Percentiles rank a stretch among this genome's conserved stretches.
These are phyloP conservation scores for Silvanus unidentatus DNA, from an alignment of 2,888 invertebrate genomes.

Conservation along the genomic window DNA sequence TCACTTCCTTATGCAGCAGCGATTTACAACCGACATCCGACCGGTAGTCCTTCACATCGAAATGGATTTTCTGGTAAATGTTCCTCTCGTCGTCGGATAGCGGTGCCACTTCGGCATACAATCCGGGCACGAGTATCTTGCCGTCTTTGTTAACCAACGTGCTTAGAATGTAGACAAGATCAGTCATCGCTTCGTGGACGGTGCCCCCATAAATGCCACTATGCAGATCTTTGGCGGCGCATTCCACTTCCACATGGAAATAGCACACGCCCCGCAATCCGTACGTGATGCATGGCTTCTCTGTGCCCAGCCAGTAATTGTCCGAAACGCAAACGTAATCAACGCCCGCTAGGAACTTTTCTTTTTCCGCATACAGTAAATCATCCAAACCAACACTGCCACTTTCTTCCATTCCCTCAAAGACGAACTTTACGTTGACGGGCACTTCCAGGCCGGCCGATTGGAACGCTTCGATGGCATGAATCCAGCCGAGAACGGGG, in stretches of 20 bases:
- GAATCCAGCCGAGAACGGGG: constrained; percentile 90
- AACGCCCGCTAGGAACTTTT: constrained; percentile 71
- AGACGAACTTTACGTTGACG: constrained; percentile 77
- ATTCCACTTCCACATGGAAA: constrained; percentile 79
- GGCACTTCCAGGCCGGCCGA: constrained; percentile 55
- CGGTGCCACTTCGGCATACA: constrained; percentile 74
- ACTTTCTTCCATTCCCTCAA: constrained; percentile 98
- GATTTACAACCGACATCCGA: constrained; percentile 61
- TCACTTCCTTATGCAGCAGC: constrained; percentile 72
- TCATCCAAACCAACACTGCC: constrained; percentile 92
- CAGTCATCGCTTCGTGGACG: constrained; percentile 76
- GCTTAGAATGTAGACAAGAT: constrained; percentile 79
- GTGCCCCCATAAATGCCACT: constrained; percentile 3
- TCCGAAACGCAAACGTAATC: constrained; percentile 97
- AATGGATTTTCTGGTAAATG: constrained; percentile 77
- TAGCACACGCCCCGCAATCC: constrained; percentile 93
- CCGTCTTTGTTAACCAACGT: constrained; percentile 80
- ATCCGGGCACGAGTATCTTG: constrained; percentile 73
- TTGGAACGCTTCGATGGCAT: constrained; percentile 84
- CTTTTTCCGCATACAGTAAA: constrained; percentile 62
- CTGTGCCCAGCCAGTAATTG: constrained; percentile 95
- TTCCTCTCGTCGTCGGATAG: constrained; percentile 62
- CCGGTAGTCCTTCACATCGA: constrained; percentile 72
- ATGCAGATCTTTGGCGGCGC: constrained; percentile 86
- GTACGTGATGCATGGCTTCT: constrained; percentile 93